Percentiles rank a stretch among this genome's conserved stretches.
phyloP scores from a whole-genome alignment of 2,797 vertebrate species.

The Sebastiscus albofasciatus region DNA sequence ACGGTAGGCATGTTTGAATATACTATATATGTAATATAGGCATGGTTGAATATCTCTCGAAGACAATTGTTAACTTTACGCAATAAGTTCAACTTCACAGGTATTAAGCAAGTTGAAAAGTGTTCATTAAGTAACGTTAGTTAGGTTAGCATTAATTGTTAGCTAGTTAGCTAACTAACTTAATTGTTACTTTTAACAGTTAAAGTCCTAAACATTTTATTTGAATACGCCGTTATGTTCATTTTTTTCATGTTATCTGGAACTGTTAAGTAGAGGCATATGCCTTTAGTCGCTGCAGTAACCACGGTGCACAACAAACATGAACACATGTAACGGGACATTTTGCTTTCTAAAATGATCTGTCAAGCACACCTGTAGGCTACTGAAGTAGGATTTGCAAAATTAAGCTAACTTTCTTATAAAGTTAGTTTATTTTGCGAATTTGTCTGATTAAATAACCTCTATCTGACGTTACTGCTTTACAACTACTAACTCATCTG shows the following conservation, averaged over 20 bases:
- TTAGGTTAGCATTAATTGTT: not conserved
- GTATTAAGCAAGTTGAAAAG: not conserved
- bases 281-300: not conserved
- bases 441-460: not conserved
- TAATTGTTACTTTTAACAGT: not conserved
- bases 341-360: not conserved
- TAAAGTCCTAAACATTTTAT: not conserved
- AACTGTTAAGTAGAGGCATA: not conserved
- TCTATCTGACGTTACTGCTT: not conserved
- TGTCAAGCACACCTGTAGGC: not conserved
- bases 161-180: not conserved
- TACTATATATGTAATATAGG: not conserved
- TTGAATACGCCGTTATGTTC: not conserved
- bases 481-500: not conserved
- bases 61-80: not conserved
- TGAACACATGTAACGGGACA: not conserved
- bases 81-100: not conserved
- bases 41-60: not conserved
- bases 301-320: not conserved
- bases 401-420: too few species aligned
- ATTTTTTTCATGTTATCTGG: not conserved
- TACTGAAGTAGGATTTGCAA: not conserved
- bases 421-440: not conserved
- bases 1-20: not conserved
- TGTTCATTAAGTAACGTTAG: not conserved